Percentiles rank a stretch among this genome's conserved stretches.
phyloP scores from a whole-genome alignment of 2,113 vertebrate species.

The Periophthalmodon schlosseri region DNA sequence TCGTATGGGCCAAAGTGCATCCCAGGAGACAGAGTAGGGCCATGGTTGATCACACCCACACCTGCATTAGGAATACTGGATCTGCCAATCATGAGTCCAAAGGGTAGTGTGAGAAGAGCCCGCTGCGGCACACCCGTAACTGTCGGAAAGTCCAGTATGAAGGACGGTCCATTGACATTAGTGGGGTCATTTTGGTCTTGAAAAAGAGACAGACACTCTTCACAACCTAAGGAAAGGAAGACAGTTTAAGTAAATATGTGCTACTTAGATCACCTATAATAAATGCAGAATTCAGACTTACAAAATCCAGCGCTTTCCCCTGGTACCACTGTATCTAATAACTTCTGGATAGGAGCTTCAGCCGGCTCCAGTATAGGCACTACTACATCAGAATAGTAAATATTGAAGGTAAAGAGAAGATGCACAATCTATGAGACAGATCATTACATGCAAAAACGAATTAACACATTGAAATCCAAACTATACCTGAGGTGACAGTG shows the following conservation, averaged over 20 bases:
- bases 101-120: conserved; percentile 80
- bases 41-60: conserved; percentile 83
- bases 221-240: conserved; percentile 73
- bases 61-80: conserved; percentile 79
- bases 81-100: conserved; percentile 76
- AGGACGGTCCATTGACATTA: conserved; percentile 67
- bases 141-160: conserved; percentile 76
- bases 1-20: conserved; percentile 85
- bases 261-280: not conserved
- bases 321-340: conserved; percentile 56
- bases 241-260: not conserved
- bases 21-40: conserved; percentile 68
- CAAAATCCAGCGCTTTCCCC: conserved; percentile 57
- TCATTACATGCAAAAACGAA: not conserved
- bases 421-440: not conserved
- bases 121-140: conserved; percentile 66
- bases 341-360: conserved; percentile 60
- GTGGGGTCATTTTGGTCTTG: conserved; percentile 70
- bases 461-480: not conserved
- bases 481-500: conserved; percentile 10
- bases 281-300: conserved; percentile 39
- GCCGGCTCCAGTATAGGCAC: conserved; percentile 28
- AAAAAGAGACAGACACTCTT: conserved; percentile 79
- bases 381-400: conserved; percentile 18
- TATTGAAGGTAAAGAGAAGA: not conserved